These are phyloP conservation scores for Probaryconus sp. DNA, from an alignment of 1,140 invertebrate genomes.

Conservation along the genomic window DNA sequence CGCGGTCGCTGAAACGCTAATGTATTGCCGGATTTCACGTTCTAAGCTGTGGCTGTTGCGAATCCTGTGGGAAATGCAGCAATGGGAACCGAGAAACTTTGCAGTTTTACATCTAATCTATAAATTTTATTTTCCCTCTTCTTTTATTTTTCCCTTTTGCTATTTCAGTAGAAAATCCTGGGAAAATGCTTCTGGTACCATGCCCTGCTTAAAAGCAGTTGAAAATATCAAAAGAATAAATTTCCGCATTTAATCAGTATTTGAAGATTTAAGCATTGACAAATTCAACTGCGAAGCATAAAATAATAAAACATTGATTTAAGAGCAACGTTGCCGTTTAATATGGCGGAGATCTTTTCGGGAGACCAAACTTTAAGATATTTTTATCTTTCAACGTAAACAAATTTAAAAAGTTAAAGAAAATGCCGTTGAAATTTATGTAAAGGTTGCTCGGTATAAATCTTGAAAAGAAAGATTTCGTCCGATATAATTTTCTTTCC, in stretches of 20 bases:
- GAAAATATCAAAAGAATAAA: slow-evolving; percentile 41
- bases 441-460: too few relatives aligned
- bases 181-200: slow-evolving; percentile 45
- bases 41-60: slow-evolving; percentile 61
- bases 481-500: too few relatives aligned
- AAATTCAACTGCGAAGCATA: too few relatives aligned
- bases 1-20: slow-evolving; percentile 60
- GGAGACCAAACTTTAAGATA: too few relatives aligned
- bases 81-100: slow-evolving; percentile 57
- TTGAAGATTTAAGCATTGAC: slow-evolving; percentile 32
- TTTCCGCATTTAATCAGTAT: slow-evolving; percentile 8
- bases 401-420: too few relatives aligned
- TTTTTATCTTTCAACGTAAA: too few relatives aligned
- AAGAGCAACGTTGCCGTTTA: too few relatives aligned
- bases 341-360: too few relatives aligned
- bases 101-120: slow-evolving; percentile 62
- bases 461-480: too few relatives aligned
- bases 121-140: slow-evolving; percentile 58
- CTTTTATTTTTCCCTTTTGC: slow-evolving; percentile 46
- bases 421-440: too few relatives aligned
- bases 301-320: too few relatives aligned
- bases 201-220: slow-evolving; percentile 36
- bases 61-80: slow-evolving; percentile 62
- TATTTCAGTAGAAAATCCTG: slow-evolving; percentile 53
- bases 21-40: slow-evolving; percentile 62